Conservation (phyloP, 2,888 invertebrate species). For the Heteromurus nitidus region DNA sequence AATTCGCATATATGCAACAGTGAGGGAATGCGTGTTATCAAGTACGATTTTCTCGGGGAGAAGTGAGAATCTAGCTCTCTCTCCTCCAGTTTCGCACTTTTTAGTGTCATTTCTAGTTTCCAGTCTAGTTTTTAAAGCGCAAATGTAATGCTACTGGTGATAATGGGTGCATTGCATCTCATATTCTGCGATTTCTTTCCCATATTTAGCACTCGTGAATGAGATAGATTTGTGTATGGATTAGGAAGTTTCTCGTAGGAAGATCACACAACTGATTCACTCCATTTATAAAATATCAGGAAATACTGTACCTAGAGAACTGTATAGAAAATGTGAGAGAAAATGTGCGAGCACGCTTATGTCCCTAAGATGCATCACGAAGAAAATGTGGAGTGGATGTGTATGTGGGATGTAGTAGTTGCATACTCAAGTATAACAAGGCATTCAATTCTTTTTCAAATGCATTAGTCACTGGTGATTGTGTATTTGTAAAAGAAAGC, state of each 20-base stretch:
- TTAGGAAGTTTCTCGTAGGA: constrained; percentile 5
- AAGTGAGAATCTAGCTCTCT: constrained; percentile 9
- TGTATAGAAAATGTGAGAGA: constrained; percentile 5
- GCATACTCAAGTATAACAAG: constrained; percentile 26
- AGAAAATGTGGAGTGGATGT: constrained; percentile 29
- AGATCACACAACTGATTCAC: constrained; percentile 11
- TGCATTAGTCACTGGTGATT: constrained; percentile 20
- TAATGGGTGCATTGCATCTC: constrained; percentile 12
- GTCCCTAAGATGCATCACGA: too few species aligned
- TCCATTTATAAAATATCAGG: constrained; percentile 17
- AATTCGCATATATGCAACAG: constrained; percentile 3
- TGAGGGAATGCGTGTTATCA: not conserved
- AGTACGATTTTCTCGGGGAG: not conserved
- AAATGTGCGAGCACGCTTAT: too few species aligned
- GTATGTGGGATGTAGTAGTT: constrained; percentile 32
- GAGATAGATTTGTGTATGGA: constrained; percentile 39
- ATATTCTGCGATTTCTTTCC: constrained; percentile 20
- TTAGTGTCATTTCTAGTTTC: not conserved
- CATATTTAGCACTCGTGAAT: constrained; percentile 43
- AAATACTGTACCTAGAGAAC: constrained; percentile 1
- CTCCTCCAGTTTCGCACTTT: not conserved
- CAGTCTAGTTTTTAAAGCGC: not conserved
- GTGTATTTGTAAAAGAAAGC: constrained; percentile 28
- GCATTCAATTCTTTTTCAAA: constrained; percentile 30
- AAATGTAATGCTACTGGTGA: not conserved